These are phyloP conservation scores for Xestia sexstrigata DNA, from an alignment of 2,888 invertebrate species.

Conservation along the genomic window DNA sequence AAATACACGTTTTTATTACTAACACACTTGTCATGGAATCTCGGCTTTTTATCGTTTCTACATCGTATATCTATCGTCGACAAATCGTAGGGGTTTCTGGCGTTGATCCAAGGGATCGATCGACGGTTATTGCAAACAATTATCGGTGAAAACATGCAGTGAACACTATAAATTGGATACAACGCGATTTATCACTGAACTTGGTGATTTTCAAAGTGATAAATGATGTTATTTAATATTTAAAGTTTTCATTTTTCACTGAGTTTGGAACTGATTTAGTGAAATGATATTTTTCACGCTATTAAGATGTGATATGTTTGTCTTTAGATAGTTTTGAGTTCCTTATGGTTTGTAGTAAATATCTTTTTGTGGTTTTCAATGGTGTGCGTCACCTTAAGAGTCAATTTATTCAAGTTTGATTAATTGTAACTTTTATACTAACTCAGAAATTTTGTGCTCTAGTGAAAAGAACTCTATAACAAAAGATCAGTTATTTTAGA, in stretches of 20 bases:
- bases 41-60: constrained; percentile 51
- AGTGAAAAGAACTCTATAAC: not conserved
- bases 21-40: constrained; percentile 50
- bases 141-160: constrained; percentile 70
- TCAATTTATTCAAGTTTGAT: not conserved
- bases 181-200: constrained; percentile 25
- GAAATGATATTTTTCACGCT: constrained; percentile 18
- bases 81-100: constrained; percentile 69
- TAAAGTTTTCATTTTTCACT: constrained; percentile 35
- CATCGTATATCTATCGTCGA: constrained; percentile 63
- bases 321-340: constrained; percentile 16
- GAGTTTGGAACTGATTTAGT: constrained; percentile 46
- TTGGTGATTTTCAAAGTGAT: constrained; percentile 45
- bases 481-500: not conserved
- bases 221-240: constrained; percentile 44
- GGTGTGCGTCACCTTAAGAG: not conserved
- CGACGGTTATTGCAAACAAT: constrained; percentile 69
- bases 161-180: constrained; percentile 64
- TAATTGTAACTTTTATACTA: not conserved
- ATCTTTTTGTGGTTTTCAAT: not conserved
- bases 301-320: constrained; percentile 35
- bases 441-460: not conserved
- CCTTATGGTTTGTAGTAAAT: constrained; percentile 16
- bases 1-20: constrained; percentile 61
- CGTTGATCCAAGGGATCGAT: constrained; percentile 72